These are phyloP conservation scores for Acrocephalus kingi DNA, from an alignment of 2,113 vertebrate genomes.

Conservation along the genomic window DNA sequence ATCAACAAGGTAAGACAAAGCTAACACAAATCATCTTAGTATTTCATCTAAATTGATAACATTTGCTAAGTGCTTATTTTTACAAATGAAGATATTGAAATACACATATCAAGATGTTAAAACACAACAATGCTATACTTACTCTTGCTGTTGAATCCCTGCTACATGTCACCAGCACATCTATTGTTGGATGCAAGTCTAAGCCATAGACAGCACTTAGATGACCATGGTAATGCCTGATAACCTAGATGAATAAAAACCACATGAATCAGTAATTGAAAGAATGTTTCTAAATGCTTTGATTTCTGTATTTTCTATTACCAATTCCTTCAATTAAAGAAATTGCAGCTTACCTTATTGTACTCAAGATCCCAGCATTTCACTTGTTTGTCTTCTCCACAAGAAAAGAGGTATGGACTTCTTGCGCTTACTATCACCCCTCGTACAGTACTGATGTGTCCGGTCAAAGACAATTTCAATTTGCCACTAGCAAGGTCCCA, in stretches of 20 bases:
- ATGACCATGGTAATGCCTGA: conserved; percentile 97
- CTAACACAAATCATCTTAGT: not conserved
- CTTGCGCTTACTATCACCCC: conserved; percentile 92
- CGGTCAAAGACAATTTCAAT: conserved; percentile 92
- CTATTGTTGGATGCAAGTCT: conserved; percentile 95
- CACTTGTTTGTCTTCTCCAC: conserved; percentile 97
- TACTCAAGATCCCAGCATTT: conserved; percentile 99
- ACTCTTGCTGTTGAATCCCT: conserved; percentile 95
- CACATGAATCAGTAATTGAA: not conserved
- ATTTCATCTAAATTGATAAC: not conserved
- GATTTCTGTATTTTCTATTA: not conserved
- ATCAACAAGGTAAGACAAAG: not conserved
- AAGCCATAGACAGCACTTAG: conserved; percentile 95
- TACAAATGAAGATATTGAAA: not conserved
- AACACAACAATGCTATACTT: not conserved
- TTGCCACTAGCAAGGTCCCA: conserved; percentile 98
- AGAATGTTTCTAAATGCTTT: not conserved
- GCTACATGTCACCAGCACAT: conserved; percentile 95
- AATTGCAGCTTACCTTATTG: conserved; percentile 83
- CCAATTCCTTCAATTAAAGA: not conserved
- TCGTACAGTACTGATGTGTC: conserved; percentile 96
- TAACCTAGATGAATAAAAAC: conserved; percentile 78
- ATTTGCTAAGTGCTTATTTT: not conserved
- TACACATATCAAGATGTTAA: not conserved
- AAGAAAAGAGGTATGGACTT: conserved; percentile 96